phyloP scores from a whole-genome alignment of 2,888 invertebrate species.

The Portevinia maculata region DNA sequence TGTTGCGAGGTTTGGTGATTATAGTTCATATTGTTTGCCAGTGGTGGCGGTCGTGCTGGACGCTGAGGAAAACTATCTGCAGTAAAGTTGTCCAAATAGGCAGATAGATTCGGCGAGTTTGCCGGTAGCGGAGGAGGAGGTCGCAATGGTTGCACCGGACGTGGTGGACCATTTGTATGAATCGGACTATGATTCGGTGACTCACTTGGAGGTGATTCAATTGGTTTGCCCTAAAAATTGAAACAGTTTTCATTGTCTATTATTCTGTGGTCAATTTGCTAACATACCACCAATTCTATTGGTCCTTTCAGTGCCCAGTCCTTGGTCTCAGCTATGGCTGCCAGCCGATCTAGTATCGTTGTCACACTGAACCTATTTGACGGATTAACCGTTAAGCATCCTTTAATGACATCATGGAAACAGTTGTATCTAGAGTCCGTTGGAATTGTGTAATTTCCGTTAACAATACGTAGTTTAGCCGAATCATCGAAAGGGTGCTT shows the following conservation, averaged over 20 bases:
- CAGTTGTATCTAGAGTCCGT: slow-evolving; percentile 91
- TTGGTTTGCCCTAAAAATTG: slow-evolving; percentile 78
- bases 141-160: slow-evolving; percentile 52
- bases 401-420: slow-evolving; percentile 95
- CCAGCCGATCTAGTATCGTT: slow-evolving; percentile 92
- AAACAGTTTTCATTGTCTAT: too few relatives aligned
- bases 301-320: slow-evolving; percentile 92
- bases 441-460: slow-evolving; percentile 96
- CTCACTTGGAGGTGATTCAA: slow-evolving; percentile 78
- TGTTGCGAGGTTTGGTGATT: slow-evolving; percentile 32
- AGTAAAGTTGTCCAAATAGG: slow-evolving; percentile 47
- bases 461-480: slow-evolving; percentile 96
- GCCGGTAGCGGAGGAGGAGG: slow-evolving; percentile 72
- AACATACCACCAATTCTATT: slow-evolving; percentile 82
- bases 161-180: slow-evolving; percentile 57
- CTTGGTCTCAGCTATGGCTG: slow-evolving; percentile 94
- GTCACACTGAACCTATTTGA: slow-evolving; percentile 90
- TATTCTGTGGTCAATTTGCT: background rate
- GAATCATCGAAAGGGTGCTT: slow-evolving; percentile 98
- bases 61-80: slow-evolving; percentile 61
- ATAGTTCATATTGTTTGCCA: slow-evolving; percentile 57
- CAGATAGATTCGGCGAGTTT: slow-evolving; percentile 58
- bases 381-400: slow-evolving; percentile 93
- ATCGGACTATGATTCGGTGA: slow-evolving; percentile 73
- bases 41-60: slow-evolving; percentile 75